phyloP scores from a whole-genome alignment of 2,797 vertebrate genomes.

The Microchirus variegatus region DNA sequence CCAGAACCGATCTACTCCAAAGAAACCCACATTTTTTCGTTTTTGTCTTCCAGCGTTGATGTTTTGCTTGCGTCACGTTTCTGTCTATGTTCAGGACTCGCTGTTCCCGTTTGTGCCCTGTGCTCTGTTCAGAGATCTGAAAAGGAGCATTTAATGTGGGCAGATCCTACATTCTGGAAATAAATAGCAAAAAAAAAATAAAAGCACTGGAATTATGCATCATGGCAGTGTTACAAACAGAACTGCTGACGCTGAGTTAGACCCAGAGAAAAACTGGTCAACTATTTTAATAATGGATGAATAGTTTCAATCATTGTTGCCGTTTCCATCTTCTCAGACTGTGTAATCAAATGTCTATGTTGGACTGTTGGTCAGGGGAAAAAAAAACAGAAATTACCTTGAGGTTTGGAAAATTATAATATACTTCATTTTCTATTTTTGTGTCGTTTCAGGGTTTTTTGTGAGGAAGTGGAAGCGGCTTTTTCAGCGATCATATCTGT shows the following conservation, averaged over 20 bases:
- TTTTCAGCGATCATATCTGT: too few relatives aligned
- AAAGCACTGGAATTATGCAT: slow-evolving; percentile 12
- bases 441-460: too few relatives aligned
- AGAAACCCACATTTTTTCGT: not conserved
- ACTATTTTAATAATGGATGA: not conserved
- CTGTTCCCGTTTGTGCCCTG: slow-evolving; percentile 13
- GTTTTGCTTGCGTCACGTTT: not conserved
- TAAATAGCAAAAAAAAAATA: not conserved
- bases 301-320: not conserved
- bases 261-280: not conserved
- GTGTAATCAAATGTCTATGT: not conserved
- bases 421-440: too few relatives aligned
- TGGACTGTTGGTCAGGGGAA: not conserved
- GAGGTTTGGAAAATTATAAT: too few relatives aligned
- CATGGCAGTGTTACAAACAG: not conserved
- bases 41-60: slow-evolving; percentile 3
- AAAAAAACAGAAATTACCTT: not conserved
- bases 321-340: not conserved
- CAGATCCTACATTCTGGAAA: slow-evolving; percentile 1
- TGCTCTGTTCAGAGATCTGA: not conserved
- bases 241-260: not conserved
- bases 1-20: not conserved
- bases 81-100: slow-evolving; percentile 5
- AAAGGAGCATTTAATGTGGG: slow-evolving; percentile 7
- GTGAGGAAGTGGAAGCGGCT: too few relatives aligned